These are phyloP conservation scores for Nixonia krombeini DNA, from an alignment of 1,140 invertebrate genomes.

Conservation along the genomic window DNA sequence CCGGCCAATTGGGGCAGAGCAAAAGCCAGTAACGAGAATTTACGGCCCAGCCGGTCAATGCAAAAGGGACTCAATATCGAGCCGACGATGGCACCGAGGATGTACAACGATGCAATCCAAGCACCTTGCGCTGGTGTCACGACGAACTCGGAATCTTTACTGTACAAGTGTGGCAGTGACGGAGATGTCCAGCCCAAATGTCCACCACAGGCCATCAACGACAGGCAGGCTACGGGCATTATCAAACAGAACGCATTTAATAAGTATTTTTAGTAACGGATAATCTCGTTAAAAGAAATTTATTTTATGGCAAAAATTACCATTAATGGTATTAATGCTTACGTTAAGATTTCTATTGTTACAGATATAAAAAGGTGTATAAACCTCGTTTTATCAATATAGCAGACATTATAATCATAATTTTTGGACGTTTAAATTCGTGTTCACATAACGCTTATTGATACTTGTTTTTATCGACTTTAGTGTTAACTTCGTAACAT, in stretches of 20 bases:
- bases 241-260: neutral
- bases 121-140: slow-evolving; percentile 54
- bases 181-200: slow-evolving; percentile 63
- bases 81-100: slow-evolving; percentile 54
- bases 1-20: slow-evolving; percentile 53
- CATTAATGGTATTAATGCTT: too few species aligned
- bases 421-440: too few species aligned
- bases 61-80: slow-evolving; percentile 50
- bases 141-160: slow-evolving; percentile 29
- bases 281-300: too few species aligned
- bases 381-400: too few species aligned
- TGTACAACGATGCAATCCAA: slow-evolving; percentile 60
- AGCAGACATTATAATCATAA: too few species aligned
- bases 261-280: neutral
- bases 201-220: slow-evolving; percentile 57
- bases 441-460: too few species aligned
- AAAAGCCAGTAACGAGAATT: slow-evolving; percentile 52
- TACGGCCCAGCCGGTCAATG: slow-evolving; percentile 60
- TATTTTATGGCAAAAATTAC: too few species aligned
- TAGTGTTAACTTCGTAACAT: too few species aligned
- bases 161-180: slow-evolving; percentile 53
- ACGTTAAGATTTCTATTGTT: too few species aligned
- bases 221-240: slow-evolving; percentile 57
- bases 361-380: too few species aligned
- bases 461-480: too few species aligned